phyloP scores from a whole-genome alignment of 2,888 invertebrate genomes.

The Spodoptera littoralis region DNA sequence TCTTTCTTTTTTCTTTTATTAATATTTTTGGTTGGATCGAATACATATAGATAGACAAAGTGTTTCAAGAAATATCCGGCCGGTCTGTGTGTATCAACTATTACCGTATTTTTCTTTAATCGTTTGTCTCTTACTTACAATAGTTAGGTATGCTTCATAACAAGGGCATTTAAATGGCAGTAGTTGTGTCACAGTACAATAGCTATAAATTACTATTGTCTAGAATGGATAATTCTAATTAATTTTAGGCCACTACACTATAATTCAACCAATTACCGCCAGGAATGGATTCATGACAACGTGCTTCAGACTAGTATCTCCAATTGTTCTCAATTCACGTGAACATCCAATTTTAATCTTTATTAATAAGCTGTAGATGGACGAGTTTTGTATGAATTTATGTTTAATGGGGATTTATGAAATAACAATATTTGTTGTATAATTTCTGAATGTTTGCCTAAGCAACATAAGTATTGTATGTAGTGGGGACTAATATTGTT shows the following conservation, averaged over 20 bases:
- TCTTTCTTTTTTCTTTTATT: no score
- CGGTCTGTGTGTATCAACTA: no score
- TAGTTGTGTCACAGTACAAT: constrained; percentile 33
- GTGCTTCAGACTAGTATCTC: constrained; percentile 36
- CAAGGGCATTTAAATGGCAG: constrained; percentile 5
- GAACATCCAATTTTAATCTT: constrained; percentile 13
- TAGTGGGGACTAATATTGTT: constrained; percentile 67
- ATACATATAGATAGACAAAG: no score
- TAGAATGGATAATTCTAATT: constrained; percentile 38
- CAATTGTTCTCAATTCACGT: constrained; percentile 16
- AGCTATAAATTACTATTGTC: constrained; percentile 51
- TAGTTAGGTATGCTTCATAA: not conserved
- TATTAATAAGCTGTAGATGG: constrained; percentile 1
- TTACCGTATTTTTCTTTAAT: no score
- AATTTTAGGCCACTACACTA: constrained; percentile 40
- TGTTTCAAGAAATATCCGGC: no score
- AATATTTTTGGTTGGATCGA: no score
- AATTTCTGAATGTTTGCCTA: no score
- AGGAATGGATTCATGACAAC: constrained; percentile 54
- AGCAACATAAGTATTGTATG: constrained; percentile 6
- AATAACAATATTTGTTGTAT: no score
- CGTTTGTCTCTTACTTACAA: no score
- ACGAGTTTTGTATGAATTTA: not conserved
- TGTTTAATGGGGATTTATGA: no score
- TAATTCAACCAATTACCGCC: constrained; percentile 61